These are phyloP conservation scores for Pempheris klunzingeri DNA, from an alignment of 2,797 vertebrate genomes.

Conservation along the genomic window DNA sequence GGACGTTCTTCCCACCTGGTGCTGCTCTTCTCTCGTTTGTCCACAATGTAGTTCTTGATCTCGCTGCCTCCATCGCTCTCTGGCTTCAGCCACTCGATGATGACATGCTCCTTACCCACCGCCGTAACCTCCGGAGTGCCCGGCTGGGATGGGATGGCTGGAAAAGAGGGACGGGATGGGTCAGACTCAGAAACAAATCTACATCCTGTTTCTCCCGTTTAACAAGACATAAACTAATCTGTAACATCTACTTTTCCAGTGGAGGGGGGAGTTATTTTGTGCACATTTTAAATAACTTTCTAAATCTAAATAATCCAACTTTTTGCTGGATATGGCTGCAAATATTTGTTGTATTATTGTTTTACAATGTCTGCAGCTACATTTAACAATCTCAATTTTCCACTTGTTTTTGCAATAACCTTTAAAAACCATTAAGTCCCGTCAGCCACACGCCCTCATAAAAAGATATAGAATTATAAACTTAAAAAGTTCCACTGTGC, in stretches of 20 bases:
- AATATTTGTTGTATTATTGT: neutral
- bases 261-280: neutral
- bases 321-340: neutral
- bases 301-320: neutral
- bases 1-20: conserved; percentile 85
- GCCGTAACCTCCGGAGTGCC: conserved; percentile 90
- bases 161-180: neutral
- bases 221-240: neutral
- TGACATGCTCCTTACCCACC: conserved; percentile 93
- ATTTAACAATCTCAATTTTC: neutral
- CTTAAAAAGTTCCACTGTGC: neutral
- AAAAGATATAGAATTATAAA: neutral
- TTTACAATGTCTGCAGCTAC: neutral
- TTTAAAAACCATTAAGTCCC: too few species aligned
- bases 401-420: neutral
- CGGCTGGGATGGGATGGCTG: conserved; percentile 92
- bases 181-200: conserved; percentile 17
- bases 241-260: neutral
- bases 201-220: conserved; percentile 5
- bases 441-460: too few species aligned
- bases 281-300: too few species aligned
- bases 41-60: conserved; percentile 95
- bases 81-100: conserved; percentile 97
- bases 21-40: conserved; percentile 97
- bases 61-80: conserved; percentile 97